phyloP scores from a whole-genome alignment of 2,797 vertebrate genomes.

The Macroramphosus scolopax region DNA sequence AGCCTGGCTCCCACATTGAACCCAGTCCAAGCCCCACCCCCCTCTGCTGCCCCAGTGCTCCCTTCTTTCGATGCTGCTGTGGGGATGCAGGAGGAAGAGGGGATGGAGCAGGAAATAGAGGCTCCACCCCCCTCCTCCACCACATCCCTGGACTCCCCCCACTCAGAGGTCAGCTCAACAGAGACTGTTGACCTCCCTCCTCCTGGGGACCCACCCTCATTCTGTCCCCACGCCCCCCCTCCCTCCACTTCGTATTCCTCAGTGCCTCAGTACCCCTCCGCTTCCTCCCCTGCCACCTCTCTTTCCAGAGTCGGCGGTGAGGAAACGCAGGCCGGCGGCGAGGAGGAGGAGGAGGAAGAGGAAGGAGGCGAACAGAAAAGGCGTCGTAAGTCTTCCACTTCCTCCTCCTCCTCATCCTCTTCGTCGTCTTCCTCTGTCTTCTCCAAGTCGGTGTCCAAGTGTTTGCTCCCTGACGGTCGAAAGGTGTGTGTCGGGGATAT shows the following conservation, averaged over 20 bases:
- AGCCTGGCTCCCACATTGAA: slow-evolving; percentile 70
- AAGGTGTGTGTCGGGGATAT: slow-evolving; percentile 96
- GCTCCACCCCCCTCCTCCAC: slow-evolving; percentile 72
- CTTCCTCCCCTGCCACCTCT: slow-evolving; percentile 42
- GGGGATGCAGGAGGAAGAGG: slow-evolving; percentile 76
- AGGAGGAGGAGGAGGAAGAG: slow-evolving; percentile 41
- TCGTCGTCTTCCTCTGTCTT: slow-evolving; percentile 87
- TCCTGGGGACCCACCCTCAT: slow-evolving; percentile 79
- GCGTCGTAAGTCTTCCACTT: slow-evolving; percentile 81
- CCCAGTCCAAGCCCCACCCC: slow-evolving; percentile 61
- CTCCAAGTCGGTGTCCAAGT: slow-evolving; percentile 96
- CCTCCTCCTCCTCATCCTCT: slow-evolving; percentile 70
- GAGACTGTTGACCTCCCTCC: slow-evolving; percentile 89
- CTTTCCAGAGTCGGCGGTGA: slow-evolving; percentile 40
- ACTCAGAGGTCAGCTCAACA: slow-evolving; percentile 91
- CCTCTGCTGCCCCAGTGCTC: slow-evolving; percentile 80
- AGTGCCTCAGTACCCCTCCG: slow-evolving; percentile 57
- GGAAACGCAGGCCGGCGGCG: slow-evolving; percentile 26
- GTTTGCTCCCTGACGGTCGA: slow-evolving; percentile 89
- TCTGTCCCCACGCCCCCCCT: no score
- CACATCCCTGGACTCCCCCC: slow-evolving; percentile 89
- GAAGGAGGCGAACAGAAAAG: slow-evolving; percentile 84
- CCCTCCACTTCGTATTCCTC: no score
- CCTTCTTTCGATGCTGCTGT: slow-evolving; percentile 63
- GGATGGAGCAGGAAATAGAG: slow-evolving; percentile 69